Evolutionary conservation across 1,140 invertebrate genomes (phyloP), one percentile per base, ranked within the genome.

Genomic region (Cherax quadricarinatus): DNA sequence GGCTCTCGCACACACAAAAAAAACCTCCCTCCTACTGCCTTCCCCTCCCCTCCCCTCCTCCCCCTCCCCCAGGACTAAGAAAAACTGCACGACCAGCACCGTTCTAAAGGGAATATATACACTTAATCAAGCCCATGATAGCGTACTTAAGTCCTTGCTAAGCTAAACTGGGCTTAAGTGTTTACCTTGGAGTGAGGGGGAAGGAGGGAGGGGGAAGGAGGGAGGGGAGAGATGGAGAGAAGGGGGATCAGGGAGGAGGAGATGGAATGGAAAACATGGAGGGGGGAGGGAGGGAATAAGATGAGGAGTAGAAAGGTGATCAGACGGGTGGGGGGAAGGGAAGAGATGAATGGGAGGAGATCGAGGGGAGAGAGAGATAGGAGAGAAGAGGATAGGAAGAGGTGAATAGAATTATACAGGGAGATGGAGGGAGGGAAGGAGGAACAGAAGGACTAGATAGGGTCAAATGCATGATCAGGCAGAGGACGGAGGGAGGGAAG

Each of bases 81-180:
- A 57, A 57, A 57, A 57, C 53, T 57, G 53, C 14, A 57, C 53
- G 53, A 57, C 53, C 14, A 66, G 62, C 14, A 66, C 62, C 62
- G 62, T 66, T 66, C 53, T 66, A 66, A 66, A 66, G 62, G 62
- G 21, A 75, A 75, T 75, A 83, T 57, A 83, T 86, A 73, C 41
- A 66, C 24, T 48, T 86, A 86, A 86, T 86, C 84, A 86, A 70
- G 57, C 57, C 84, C 48, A 73, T 70, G 60, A 70, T 21, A 70
- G 48, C n/a, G 30, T 70, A 70, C 66, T 73, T 86, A 73, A 85
- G 62, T 16, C 84, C 62, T 12, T 66, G 66, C 48, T 70, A 70
- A 86, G 83, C 84, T 86, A 73, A 66, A 86, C 66, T 51, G 4
- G 41, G 60, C 62, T 85, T 85, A 86, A 86, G 84, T 86, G 66